Evolutionary conservation across 1,140 invertebrate genomes (phyloP), one percentile per base, ranked within the genome.

Genomic region (Leptinotarsa undecemlineata): DNA sequence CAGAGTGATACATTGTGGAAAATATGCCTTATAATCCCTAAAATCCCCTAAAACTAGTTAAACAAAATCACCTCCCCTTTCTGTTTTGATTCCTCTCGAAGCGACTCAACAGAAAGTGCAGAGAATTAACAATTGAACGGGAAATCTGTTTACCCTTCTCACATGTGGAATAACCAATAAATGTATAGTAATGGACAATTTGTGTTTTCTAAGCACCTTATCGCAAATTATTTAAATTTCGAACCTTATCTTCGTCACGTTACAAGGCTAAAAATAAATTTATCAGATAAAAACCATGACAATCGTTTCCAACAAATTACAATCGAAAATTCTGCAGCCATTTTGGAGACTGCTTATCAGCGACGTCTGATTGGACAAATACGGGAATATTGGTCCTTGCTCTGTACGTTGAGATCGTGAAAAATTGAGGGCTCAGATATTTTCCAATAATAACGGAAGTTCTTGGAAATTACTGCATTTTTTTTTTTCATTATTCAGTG

Each of bases 281-380:
- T 19, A 17, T 57, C 51, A 57, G 51, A 57, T 57, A 57, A 57
- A 57, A 57, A 57, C 51, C 51, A 19, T 57, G 15, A 57, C 15
- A 57, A 3, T 17, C 51, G n/a, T 57, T 57, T 57, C 51, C 51
- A 57, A 57, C 51, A 57, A 57, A 57, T 57, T 57, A 57, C 51
- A 57, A 57, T 57, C 26, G 26, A 15, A 64, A 23, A 64, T 33
- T 33, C 23, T 20, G 63, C 63, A 14, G 63, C 63, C 63, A 64
- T 64, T 64, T 64, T 64, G 63, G 11, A n/a, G 17, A 11, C 48
- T 15, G n/a, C 17, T 69, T 69, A 69, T 47, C 33, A 73, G 63
- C 17, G 62, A 47, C 3, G 17, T 17, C 42, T 48, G 20, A 68
- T 47, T 48, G 68, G 68, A 69, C 19, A 69, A 23, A 14, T 17